Percentiles rank a stretch among this genome's conserved stretches.
These are phyloP conservation scores for Labroides dimidiatus DNA, from an alignment of 2,797 vertebrate genomes.

Conservation along the genomic window DNA sequence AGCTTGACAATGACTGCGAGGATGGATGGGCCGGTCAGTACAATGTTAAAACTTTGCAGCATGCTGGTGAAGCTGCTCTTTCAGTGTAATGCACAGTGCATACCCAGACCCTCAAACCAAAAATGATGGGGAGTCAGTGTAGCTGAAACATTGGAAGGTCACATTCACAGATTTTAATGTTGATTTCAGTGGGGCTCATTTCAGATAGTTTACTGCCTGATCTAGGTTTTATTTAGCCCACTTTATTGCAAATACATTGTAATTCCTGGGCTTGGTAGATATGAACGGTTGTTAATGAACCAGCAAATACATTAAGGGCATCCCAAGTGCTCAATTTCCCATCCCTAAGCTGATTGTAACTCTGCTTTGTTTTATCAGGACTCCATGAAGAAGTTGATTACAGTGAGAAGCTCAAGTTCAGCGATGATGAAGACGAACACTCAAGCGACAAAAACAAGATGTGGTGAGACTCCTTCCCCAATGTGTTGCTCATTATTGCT, in stretches of 20 bases:
- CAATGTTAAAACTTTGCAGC: too few species aligned
- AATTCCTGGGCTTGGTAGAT: too few species aligned
- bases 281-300: background rate
- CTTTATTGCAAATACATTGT: too few species aligned
- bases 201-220: too few species aligned
- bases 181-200: too few species aligned
- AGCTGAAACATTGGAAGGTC: too few species aligned
- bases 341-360: background rate
- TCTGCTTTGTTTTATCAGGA: slow-evolving; percentile 77
- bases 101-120: too few species aligned
- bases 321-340: background rate
- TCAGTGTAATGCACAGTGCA: too few species aligned
- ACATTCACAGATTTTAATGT: too few species aligned
- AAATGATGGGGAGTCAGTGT: too few species aligned
- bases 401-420: slow-evolving; percentile 97
- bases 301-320: background rate
- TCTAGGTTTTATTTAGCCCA: too few species aligned
- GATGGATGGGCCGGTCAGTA: slow-evolving; percentile 93
- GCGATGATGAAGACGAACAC: slow-evolving; percentile 94
- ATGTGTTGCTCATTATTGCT: background rate
- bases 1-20: slow-evolving; percentile 94
- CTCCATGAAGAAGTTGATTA: slow-evolving; percentile 99
- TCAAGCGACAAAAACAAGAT: slow-evolving; percentile 86
- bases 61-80: too few species aligned
- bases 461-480: slow-evolving; percentile 83